Base-by-base conservation (phyloP, 2,888 invertebrate species). In the Orthosia incerta region DNA sequence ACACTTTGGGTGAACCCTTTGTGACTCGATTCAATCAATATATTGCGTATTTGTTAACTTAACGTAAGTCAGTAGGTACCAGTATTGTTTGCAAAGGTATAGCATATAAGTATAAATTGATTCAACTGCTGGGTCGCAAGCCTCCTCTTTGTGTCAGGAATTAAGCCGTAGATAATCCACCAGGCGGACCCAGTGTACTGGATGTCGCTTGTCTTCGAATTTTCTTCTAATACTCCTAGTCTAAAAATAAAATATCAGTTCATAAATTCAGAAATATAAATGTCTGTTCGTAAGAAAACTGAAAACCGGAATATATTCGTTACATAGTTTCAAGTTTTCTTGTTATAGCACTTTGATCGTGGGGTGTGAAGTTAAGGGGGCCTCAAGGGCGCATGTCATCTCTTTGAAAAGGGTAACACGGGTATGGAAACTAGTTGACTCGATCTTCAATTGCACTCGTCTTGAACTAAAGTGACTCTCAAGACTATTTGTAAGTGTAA, bases 381-480 rank as follows among this genome's bases (percentile, higher is more conserved):
- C 56, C 65, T 74, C 26, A 71, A 82, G 79, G 76, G 69, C 55
- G 60, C 61, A 76, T 71, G 84, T 73, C 84, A 74, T 77, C 71
- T 46, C 68, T 76, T 75, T 77, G 84, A 77, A 72, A 76, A 73
- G 74, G 84, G 71, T 75, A 73, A 83, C 73, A 63, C 55, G 80
- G 74, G 74, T 80, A 69, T 77, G 73, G 62, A 66, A 80, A 76
- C 83, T 83, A 62, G 64, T 83, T 71, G 74, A 70, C 80, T 83
- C 80, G 60, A 63, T 74, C 71, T 81, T 83, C 80, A 76, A 79
- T 85, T 76, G 86, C 86, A 79, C 86, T 83, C 80, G 67, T 79
- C 70, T 71, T 65, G 79, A 74, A 71, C 62, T 60, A 84, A 82
- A 88, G 86, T 79, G 79, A 61, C 72, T 62, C 84, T 82, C 63